Evolutionary conservation across 2,888 invertebrate genomes (phyloP), one percentile per base, ranked within the genome.

Genomic region (Lepidonotus clava): DNA sequence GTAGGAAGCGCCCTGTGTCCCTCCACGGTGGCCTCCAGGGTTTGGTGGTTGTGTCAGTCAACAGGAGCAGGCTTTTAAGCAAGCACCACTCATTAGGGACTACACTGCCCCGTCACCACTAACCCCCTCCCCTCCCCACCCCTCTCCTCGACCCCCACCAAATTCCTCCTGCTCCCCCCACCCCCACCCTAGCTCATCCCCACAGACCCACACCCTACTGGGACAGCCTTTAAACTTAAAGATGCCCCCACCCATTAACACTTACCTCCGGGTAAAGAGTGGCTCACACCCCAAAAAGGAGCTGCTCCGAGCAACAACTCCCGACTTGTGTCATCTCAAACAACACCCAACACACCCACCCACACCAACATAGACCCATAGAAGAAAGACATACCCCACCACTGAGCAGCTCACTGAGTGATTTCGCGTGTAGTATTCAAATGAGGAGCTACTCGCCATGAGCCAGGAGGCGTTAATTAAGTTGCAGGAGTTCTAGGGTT

Each of bases 351-450:
- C 80, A 6, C 46, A 5, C 41, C 41, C 28, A 38, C 28, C 77
- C 77, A 38, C 28, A 5, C 41, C 77, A 66, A 8, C 8, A 24
- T 11, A 8, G 6, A 66, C 6, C 6, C n/a, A 66, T 6, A 66
- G 21, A 51, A 51, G 21, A 51, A 51, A 51, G 21, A n/a, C n/a
- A n/a, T n/a, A n/a, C n/a, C n/a, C n/a, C n/a, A n/a, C n/a, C n/a
- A n/a, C n/a, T n/a, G n/a, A n/a, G n/a, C n/a, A n/a, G n/a, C n/a
- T n/a, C n/a, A n/a, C n/a, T 71, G 71, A 71, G 71, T 36, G 71
- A 71, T 71, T 71, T 71, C 71, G 24, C 71, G 71, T 71, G 71
- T 71, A 34, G 36, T 71, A 71, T 71, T 71, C 71, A 71, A 71
- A 71, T 71, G 71, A 71, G 71, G 36, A 38, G 61, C 36, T 38